These are phyloP conservation scores for Gymnocephalus cernua DNA, from an alignment of 2,113 vertebrate species.

Conservation along the genomic window DNA sequence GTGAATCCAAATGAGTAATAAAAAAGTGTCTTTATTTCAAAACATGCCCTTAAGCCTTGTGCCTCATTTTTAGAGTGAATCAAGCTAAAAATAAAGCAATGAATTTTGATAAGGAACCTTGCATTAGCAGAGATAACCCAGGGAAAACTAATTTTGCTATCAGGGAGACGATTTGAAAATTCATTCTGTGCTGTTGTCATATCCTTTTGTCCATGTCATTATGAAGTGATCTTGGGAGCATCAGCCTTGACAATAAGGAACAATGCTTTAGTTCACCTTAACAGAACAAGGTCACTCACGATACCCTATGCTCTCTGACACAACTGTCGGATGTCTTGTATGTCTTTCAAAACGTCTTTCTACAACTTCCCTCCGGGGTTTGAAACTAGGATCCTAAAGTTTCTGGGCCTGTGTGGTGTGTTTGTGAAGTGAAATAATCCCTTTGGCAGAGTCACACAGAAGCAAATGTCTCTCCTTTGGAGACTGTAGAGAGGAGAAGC, in stretches of 20 bases:
- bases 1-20: conserved; percentile 44
- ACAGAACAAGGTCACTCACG: conserved; percentile 69
- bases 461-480: conserved; percentile 59
- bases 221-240: conserved; percentile 74
- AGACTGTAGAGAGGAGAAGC: conserved; percentile 42
- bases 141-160: conserved; percentile 78
- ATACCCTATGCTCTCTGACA: conserved; percentile 64
- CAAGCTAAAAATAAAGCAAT: conserved; percentile 74
- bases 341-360: conserved; percentile 61
- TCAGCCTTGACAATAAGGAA: conserved; percentile 68
- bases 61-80: conserved; percentile 69
- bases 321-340: conserved; percentile 50
- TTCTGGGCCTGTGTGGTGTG: conserved; percentile 44
- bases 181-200: conserved; percentile 74
- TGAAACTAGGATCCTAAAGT: conserved; percentile 68
- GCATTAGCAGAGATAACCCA: conserved; percentile 76
- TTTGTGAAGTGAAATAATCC: conserved; percentile 74
- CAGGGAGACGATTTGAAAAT: conserved; percentile 77
- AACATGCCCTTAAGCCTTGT: conserved; percentile 65
- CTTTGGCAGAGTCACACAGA: conserved; percentile 65
- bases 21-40: conserved; percentile 69
- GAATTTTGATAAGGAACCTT: conserved; percentile 77
- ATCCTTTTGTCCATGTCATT: conserved; percentile 77
- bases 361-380: conserved; percentile 54
- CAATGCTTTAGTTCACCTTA: conserved; percentile 53